Percentiles rank a stretch among this genome's conserved stretches.
phyloP scores from a whole-genome alignment of 92 coral and sea anemone species.

The Zoanthus sansibaricus region DNA sequence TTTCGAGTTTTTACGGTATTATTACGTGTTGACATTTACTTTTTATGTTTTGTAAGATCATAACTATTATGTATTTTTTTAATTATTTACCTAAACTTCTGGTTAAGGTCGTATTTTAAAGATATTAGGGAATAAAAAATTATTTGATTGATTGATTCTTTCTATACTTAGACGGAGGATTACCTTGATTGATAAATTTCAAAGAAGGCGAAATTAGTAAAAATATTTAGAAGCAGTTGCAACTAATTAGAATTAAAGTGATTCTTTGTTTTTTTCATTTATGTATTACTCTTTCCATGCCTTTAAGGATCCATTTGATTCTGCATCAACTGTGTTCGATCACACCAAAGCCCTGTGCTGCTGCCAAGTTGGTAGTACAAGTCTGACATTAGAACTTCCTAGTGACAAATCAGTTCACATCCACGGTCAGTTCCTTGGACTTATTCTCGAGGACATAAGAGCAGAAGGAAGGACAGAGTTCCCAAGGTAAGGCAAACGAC shows the following conservation, averaged over 20 bases:
- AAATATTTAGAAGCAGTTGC: too few species aligned
- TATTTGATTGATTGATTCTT: too few species aligned
- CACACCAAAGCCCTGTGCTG: conserved; percentile 71
- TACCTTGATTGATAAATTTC: too few species aligned
- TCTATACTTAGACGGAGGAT: too few species aligned
- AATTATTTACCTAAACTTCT: too few species aligned
- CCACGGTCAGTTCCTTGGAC: conserved; percentile 78
- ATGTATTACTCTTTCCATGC: background rate
- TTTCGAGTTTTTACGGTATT: too few species aligned
- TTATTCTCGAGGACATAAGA: conserved; percentile 90
- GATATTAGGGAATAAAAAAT: too few species aligned
- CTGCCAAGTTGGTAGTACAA: conserved; percentile 82
- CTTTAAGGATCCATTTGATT: conserved; percentile 84
- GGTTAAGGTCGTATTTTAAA: too few species aligned
- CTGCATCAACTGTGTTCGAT: conserved; percentile 78
- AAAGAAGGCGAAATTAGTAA: too few species aligned
- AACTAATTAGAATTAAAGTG: background rate
- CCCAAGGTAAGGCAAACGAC: conserved; percentile 72
- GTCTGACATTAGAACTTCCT: conserved; percentile 69
- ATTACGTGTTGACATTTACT: too few species aligned
- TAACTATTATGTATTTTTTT: too few species aligned
- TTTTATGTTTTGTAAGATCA: too few species aligned
- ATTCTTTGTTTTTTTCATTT: background rate
- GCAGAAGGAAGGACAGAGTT: conserved; percentile 77
- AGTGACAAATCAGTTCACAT: conserved; percentile 87